Evolutionary conservation across 2,888 invertebrate genomes (phyloP).

Genomic region (Dioctria rufipes): DNA sequence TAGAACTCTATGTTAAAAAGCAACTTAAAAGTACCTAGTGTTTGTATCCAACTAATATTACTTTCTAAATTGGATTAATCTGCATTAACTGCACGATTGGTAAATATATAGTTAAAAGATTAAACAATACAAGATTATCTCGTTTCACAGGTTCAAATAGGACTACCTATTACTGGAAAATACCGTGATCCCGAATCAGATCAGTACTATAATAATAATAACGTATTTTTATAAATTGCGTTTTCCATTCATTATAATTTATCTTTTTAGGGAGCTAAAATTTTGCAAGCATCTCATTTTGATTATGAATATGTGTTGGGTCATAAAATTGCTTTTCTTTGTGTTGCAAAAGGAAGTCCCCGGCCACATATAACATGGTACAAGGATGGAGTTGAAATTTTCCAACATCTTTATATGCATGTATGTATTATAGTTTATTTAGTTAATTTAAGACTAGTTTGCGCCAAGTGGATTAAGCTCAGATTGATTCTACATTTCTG

Average conservation of each 20-base stretch:
- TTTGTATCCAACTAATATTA: too few species aligned
- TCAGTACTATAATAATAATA: constrained; percentile 91
- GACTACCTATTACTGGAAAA: constrained; percentile 89
- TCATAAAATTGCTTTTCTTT: constrained; percentile 94
- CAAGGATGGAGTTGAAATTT: constrained; percentile 94
- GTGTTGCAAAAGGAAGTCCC: constrained; percentile 91
- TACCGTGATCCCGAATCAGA: constrained; percentile 92
- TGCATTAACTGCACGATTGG: too few species aligned
- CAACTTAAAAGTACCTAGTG: too few species aligned
- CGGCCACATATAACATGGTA: constrained; percentile 96
- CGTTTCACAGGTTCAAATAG: constrained; percentile 81
- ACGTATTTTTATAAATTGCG: constrained; percentile 75
- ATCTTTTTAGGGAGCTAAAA: constrained; percentile 85
- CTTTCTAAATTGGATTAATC: too few species aligned
- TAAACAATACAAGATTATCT: neutral
- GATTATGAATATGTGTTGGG: constrained; percentile 95
- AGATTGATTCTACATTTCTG: too few species aligned
- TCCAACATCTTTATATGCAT: constrained; percentile 89
- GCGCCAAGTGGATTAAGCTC: too few species aligned
- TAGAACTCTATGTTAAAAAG: too few species aligned
- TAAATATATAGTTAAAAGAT: too few species aligned
- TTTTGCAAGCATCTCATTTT: constrained; percentile 90
- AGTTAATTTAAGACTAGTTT: too few species aligned
- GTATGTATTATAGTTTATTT: constrained; percentile 73
- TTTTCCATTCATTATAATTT: neutral